Evolutionary conservation across 2,113 vertebrate genomes (phyloP), one percentile per base, ranked within the genome.

Genomic region (Promerops cafer): DNA sequence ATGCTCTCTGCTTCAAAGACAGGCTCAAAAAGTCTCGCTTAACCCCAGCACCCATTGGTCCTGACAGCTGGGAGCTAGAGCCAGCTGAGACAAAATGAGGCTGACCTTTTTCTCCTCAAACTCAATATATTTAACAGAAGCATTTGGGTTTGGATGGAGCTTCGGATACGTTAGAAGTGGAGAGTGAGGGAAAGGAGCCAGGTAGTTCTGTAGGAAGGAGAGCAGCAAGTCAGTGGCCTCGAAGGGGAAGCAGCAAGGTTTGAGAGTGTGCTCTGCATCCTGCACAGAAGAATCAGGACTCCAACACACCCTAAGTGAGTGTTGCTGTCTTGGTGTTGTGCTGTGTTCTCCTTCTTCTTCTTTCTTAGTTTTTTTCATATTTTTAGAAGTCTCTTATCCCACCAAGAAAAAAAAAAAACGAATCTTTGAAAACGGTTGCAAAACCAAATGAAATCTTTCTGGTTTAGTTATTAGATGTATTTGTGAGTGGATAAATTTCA

Each of bases 41-140:
- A 75, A 82, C 57, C 84, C n/a, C 57, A 63, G 30, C 74, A 81
- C 75, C 27, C 7, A 0, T 17, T 60, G 49, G 59, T 90, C 49
- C 65, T 0, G 6, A 59, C 61, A 89, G 35, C 77, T 89, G 87
- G 47, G 74, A 54, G 28, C 60, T 79, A 11, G 52, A 85, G 57
- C 22, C 1, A 5, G 47, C 56, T 63, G 65, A 88, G 66, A 40
- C 49, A 71, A 76, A 93, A 85, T n/a, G 65, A 68, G 85, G 40
- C 69, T 75, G 90, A 87, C 65, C 61, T 94, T 83, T 87, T 78
- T 65, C 71, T 88, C 14, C 63, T 65, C 49, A 68, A 89, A 68
- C 54, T 93, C 81, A 76, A 33, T 79, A 42, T 69, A 61, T 94
- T 94, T 95, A 59, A 54, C 50, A 80, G 77, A 78, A 71, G n/a